phyloP scores from a whole-genome alignment of 1,140 invertebrate species.

The Microplitis demolitor region DNA sequence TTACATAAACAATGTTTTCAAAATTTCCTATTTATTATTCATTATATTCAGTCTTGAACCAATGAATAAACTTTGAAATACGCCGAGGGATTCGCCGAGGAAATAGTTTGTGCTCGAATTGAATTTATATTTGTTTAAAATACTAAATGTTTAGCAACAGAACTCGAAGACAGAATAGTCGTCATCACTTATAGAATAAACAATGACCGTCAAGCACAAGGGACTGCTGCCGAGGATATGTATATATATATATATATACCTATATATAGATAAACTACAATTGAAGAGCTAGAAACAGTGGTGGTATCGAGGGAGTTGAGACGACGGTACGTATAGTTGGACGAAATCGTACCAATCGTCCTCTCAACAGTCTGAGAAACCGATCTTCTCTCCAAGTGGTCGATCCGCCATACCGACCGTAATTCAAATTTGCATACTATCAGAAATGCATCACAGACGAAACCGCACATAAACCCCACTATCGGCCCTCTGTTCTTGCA shows the following conservation, averaged over 20 bases:
- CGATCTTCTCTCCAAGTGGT: conserved; percentile 9
- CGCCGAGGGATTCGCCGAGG: too few relatives aligned
- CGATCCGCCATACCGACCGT: conserved; percentile 16
- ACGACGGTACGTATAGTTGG: background rate
- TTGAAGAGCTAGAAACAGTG: background rate
- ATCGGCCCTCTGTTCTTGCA: conserved; percentile 6
- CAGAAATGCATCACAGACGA: conserved; percentile 43
- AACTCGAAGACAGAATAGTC: background rate
- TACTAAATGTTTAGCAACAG: too few relatives aligned
- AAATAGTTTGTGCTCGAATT: too few relatives aligned
- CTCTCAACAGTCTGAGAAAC: background rate
- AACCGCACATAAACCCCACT: conserved; percentile 27
- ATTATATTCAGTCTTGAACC: too few relatives aligned
- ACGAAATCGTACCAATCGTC: background rate
- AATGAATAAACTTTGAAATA: too few relatives aligned
- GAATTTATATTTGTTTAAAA: too few relatives aligned
- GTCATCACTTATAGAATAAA: background rate
- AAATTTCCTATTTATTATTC: too few relatives aligned
- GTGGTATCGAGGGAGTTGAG: background rate
- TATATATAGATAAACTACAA: background rate
- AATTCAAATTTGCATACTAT: conserved; percentile 46
- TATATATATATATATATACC: too few relatives aligned
- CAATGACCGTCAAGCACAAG: background rate
- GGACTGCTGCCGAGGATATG: background rate
- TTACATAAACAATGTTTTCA: too few relatives aligned